Evolutionary conservation across 2,888 invertebrate genomes (phyloP).

Genomic region (Ryuthela nishihirai): DNA sequence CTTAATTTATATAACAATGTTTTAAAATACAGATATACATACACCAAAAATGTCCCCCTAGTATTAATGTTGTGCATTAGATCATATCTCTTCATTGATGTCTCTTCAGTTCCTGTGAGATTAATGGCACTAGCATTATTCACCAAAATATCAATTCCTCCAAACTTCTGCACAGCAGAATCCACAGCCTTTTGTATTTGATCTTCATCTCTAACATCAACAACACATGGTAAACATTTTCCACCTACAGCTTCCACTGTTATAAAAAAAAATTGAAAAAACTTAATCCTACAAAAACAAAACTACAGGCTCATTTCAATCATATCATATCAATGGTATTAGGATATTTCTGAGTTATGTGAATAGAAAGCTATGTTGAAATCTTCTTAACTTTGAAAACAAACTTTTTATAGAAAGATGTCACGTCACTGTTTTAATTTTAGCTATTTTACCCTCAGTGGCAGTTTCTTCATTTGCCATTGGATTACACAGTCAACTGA

Average conservation of each 20-base stretch:
- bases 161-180: constrained; percentile 76
- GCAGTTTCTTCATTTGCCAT: too few species aligned
- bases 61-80: constrained; percentile 93
- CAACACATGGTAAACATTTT: constrained; percentile 77
- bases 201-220: constrained; percentile 79
- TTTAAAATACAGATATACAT: constrained; percentile 49
- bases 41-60: constrained; percentile 92
- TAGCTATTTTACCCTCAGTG: too few species aligned
- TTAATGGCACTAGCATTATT: constrained; percentile 95
- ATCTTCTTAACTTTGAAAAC: too few species aligned
- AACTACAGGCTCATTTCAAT: too few species aligned
- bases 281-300: neutral
- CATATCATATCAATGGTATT: too few species aligned
- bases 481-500: too few species aligned
- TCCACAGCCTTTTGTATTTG: constrained; percentile 69
- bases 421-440: too few species aligned
- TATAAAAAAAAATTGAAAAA: constrained; percentile 44
- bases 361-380: too few species aligned
- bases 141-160: constrained; percentile 89
- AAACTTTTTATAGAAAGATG: too few species aligned
- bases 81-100: constrained; percentile 94
- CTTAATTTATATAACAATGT: neutral
- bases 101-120: constrained; percentile 64
- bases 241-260: constrained; percentile 82
- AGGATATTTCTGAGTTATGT: too few species aligned